Percentiles rank a stretch among this genome's conserved stretches.
Conservation (phyloP, 2,888 invertebrate genomes). For the Lypha dubia region DNA sequence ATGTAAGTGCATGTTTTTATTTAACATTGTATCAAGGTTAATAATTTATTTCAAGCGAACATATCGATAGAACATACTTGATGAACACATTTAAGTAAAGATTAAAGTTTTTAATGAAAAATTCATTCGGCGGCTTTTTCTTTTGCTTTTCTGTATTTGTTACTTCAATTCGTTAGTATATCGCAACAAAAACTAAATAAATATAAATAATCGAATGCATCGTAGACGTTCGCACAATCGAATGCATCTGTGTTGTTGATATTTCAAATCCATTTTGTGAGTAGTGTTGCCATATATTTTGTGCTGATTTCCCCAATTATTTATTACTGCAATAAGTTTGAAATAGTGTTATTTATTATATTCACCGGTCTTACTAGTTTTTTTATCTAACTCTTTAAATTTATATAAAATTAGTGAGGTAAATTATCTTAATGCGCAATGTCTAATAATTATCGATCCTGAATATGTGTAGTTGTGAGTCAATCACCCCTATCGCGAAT, state of each 20-base stretch:
- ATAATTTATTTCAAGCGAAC: conserved; percentile 27
- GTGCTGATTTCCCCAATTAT: too few relatives aligned
- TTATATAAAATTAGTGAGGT: too few relatives aligned
- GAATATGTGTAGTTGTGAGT: too few relatives aligned
- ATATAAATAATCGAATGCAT: conserved; percentile 54
- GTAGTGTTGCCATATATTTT: background rate
- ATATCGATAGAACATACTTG: conserved; percentile 30
- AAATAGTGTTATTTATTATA: too few relatives aligned
- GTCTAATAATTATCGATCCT: too few relatives aligned
- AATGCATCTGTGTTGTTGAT: background rate
- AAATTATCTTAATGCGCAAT: too few relatives aligned
- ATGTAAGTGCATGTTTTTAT: conserved; percentile 54
- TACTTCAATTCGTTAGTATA: conserved; percentile 42
- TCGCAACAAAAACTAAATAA: conserved; percentile 62
- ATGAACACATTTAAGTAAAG: conserved; percentile 40
- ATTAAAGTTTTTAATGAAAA: conserved; percentile 40
- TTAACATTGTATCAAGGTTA: conserved; percentile 66
- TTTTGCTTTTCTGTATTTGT: conserved; percentile 2
- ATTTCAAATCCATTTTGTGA: background rate
- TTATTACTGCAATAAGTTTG: too few relatives aligned
- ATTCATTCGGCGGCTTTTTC: conserved; percentile 53
- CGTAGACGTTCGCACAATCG: background rate
- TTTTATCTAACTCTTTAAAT: too few relatives aligned
- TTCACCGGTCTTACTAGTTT: too few relatives aligned
- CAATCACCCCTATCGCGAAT: too few relatives aligned